phyloP scores from a whole-genome alignment of 2,113 vertebrate genomes.

The Rallus limicola region DNA sequence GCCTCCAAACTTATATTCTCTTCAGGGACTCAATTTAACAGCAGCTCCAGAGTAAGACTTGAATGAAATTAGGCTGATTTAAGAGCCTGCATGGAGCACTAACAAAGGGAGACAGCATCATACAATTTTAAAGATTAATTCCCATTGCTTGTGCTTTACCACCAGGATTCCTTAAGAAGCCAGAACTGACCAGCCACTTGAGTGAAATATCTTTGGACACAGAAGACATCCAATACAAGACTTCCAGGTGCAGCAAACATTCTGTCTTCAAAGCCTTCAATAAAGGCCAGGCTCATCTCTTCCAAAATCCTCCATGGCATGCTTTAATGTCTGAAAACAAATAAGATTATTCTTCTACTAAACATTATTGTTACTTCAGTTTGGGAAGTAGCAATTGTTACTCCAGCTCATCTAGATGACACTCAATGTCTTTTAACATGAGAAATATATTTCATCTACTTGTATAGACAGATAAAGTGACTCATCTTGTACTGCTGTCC shows the following conservation, averaged over 20 bases:
- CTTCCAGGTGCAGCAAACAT: not conserved
- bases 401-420: not conserved
- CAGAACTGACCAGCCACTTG: not conserved
- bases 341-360: not conserved
- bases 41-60: conserved; percentile 28
- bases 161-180: not conserved
- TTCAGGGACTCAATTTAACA: conserved; percentile 38
- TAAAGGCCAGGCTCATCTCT: not conserved
- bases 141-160: not conserved
- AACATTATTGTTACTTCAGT: not conserved
- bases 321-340: not conserved
- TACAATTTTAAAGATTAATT: not conserved
- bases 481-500: not conserved
- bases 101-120: not conserved
- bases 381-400: not conserved
- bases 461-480: not conserved
- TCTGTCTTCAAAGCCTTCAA: not conserved
- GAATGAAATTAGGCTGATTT: conserved; percentile 50
- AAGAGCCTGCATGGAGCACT: not conserved
- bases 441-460: not conserved
- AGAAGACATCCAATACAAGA: not conserved
- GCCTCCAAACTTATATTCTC: conserved; percentile 26
- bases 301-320: not conserved
- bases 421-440: not conserved
- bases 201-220: not conserved